Evolutionary conservation across 2,113 vertebrate genomes (phyloP), one percentile per base, ranked within the genome.

Genomic region (Theristicus caerulescens): DNA sequence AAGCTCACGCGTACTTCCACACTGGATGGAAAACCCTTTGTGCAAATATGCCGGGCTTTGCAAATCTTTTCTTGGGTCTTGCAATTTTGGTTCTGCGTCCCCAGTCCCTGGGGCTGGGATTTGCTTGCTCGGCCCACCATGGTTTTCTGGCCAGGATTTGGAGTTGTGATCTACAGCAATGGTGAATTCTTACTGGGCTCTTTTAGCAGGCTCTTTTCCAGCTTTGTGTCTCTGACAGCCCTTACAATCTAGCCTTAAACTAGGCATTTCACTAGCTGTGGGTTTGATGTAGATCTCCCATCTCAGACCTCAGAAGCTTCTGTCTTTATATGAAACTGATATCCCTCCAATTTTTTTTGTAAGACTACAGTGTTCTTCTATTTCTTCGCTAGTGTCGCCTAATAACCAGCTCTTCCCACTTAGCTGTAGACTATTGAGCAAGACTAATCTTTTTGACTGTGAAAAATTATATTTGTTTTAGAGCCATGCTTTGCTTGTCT

Each of bases 391-490:
- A 25, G 27, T 80, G 54, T n/a, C 7, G 15, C 82, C 74, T 96
- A 96, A 95, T 93, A 94, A 93, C 90, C 73, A 70, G 44, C 87
- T 96, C 82, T 94, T 94, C 82, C 70, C 74, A 92, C 82, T 96
- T 95, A 94, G 64, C 87, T 93, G 74, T 88, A 86, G 91, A 94
- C 52, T 96, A 92, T 77, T 90, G 92, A 95, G 93, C 90, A 95
- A 90, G 82, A 96, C 96, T 96, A 97, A 97, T 97, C 94, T 94
- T 94, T 80, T 65, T 86, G 93, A 95, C 93, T 94, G 94, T 95
- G 94, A 95, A 94, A 92, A 96, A 96, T 96, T 66, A 13, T 86
- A 95, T 96, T 96, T 96, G 94, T 96, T 94, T 93, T 91, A 96
- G 71, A 91, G 78, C 82, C 49, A 88, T 76, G 84, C 90, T 95